phyloP scores from a whole-genome alignment of 2,797 vertebrate genomes.

The Petrocephalus sullivani region DNA sequence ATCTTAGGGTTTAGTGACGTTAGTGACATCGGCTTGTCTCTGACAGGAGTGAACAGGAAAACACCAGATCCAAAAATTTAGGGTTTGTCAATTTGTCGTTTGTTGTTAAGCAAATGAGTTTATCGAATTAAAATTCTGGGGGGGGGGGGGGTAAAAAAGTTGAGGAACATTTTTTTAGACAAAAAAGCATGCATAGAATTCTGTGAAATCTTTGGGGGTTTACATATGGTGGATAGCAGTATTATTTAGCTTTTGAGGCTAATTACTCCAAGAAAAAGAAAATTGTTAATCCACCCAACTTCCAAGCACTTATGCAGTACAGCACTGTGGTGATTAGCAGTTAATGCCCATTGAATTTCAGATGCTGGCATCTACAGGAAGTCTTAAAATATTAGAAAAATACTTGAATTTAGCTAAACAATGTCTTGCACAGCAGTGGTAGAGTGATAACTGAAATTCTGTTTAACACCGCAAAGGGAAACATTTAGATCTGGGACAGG shows the following conservation, averaged over 20 bases:
- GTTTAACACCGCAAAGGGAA: not conserved
- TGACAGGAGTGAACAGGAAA: not conserved
- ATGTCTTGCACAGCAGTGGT: not conserved
- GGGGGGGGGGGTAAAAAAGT: not conserved
- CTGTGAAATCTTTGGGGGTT: not conserved
- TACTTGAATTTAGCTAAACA: not conserved
- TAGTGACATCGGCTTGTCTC: not conserved
- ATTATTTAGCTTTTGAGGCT: not conserved
- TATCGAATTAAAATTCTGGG: not conserved
- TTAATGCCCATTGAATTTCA: not conserved
- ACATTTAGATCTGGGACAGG: not conserved
- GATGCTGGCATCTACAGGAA: not conserved
- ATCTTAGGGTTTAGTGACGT: not conserved
- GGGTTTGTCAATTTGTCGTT: not conserved
- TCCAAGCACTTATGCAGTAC: not conserved
- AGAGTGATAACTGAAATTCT: not conserved
- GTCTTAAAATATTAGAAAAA: not conserved
- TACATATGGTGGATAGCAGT: not conserved
- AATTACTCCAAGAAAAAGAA: not conserved
- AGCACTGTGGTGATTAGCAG: not conserved
- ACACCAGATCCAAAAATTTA: not conserved
- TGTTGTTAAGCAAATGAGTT: not conserved
- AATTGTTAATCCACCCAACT: not conserved
- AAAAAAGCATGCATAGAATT: not conserved
- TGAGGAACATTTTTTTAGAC: not conserved